phyloP scores from a whole-genome alignment of 2,888 invertebrate genomes.

The Pinctada fucata region DNA sequence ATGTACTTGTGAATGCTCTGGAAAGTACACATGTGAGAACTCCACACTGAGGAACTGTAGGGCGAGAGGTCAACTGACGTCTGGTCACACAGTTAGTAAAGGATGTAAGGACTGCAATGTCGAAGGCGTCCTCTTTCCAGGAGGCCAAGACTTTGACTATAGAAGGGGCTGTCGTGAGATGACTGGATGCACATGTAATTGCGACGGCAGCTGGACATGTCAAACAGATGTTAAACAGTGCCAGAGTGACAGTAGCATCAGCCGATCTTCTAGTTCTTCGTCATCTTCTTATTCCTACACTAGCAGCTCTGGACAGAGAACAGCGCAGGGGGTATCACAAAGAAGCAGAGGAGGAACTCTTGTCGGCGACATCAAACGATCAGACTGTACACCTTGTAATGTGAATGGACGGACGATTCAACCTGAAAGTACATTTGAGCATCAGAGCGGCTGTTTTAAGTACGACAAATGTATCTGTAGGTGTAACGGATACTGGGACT shows the following conservation, averaged over 20 bases:
- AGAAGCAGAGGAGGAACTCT: constrained; percentile 9
- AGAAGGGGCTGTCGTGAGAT: constrained; percentile 51
- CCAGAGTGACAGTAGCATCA: constrained; percentile 19
- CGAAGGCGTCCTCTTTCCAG: constrained; percentile 14
- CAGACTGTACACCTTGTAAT: constrained; percentile 27
- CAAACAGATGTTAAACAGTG: constrained; percentile 3
- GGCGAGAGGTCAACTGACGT: background rate
- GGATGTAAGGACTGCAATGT: constrained; percentile 29
- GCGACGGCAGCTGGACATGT: constrained; percentile 45
- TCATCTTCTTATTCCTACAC: constrained; percentile 4
- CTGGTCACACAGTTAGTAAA: background rate
- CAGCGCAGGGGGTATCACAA: background rate
- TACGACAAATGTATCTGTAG: constrained; percentile 59
- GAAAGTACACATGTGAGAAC: constrained; percentile 47
- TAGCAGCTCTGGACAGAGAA: background rate
- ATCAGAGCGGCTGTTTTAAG: constrained; percentile 57
- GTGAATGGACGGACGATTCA: constrained; percentile 35
- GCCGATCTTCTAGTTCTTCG: constrained; percentile 2
- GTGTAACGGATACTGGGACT: constrained; percentile 58
- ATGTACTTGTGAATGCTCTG: constrained; percentile 54
- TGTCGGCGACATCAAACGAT: background rate
- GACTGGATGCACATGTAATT: constrained; percentile 57
- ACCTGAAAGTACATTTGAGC: constrained; percentile 51
- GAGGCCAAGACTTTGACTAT: constrained; percentile 43
- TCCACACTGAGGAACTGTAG: constrained; percentile 23